A percentile compares a stretch with the other conserved stretches of the same genome.
Conservation (phyloP, 2,888 invertebrate species). For the Agonopterix subpropinquella region DNA sequence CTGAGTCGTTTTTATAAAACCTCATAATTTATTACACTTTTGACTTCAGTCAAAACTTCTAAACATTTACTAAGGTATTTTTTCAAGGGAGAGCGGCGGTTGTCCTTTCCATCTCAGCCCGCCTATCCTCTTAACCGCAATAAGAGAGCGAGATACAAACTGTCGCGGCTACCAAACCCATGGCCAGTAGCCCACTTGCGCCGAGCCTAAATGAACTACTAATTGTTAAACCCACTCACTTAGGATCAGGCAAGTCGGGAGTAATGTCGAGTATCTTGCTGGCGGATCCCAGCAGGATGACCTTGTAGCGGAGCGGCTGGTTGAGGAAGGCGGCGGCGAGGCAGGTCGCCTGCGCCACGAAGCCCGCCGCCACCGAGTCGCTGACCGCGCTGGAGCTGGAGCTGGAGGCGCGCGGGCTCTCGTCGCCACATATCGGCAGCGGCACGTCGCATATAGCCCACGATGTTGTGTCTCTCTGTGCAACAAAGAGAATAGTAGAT, state of each 20-base stretch:
- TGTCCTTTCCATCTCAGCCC: no score
- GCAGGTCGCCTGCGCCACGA: constrained; percentile 87
- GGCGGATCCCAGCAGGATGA: constrained; percentile 87
- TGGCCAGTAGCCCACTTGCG: no score
- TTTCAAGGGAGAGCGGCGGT: no score
- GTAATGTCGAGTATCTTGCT: constrained; percentile 88
- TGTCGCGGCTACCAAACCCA: no score
- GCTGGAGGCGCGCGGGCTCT: constrained; percentile 27
- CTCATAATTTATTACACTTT: no score
- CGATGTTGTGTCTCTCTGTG: constrained; percentile 38
- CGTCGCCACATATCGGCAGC: constrained; percentile 53
- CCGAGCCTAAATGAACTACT: no score
- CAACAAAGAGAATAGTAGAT: background rate
- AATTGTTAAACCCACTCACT: constrained; percentile 43
- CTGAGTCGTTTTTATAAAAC: no score
- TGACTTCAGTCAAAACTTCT: no score
- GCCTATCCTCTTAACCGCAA: no score
- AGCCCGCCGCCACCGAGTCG: constrained; percentile 91
- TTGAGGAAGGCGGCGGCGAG: constrained; percentile 89
- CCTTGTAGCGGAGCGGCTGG: constrained; percentile 89
- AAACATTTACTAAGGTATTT: no score
- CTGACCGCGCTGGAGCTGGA: constrained; percentile 62
- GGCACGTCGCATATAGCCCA: constrained; percentile 55
- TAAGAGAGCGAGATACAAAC: no score
- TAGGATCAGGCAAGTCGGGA: constrained; percentile 56